A percentile compares a stretch with the other conserved stretches of the same genome.
Conservation (phyloP, 2,797 vertebrate genomes). For the Podarcis siculus region DNA sequence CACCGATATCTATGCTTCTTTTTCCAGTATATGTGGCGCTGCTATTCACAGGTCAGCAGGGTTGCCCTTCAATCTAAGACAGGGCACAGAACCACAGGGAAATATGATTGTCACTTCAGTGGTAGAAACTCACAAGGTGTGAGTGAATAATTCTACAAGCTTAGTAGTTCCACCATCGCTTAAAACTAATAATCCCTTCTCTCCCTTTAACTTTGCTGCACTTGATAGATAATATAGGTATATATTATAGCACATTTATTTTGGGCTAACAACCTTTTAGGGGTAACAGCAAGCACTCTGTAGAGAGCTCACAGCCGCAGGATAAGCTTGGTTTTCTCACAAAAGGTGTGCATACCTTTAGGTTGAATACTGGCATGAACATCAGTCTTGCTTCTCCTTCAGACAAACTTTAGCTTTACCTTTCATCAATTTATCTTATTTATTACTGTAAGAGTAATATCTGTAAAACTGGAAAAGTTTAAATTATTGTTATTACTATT, state of each 20-base stretch:
- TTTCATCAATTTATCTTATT: neutral
- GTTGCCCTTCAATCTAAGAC: slow-evolving; percentile 6
- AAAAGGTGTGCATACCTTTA: neutral
- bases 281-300: neutral
- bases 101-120: neutral
- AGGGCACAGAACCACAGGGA: neutral
- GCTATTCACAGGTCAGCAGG: slow-evolving; percentile 92
- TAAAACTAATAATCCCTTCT: neutral
- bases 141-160: neutral
- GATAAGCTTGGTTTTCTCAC: neutral
- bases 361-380: neutral
- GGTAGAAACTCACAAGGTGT: neutral
- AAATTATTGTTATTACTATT: neutral
- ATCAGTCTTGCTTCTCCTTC: neutral
- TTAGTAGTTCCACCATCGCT: neutral
- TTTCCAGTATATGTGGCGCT: slow-evolving; percentile 95
- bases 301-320: neutral
- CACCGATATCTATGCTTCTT: slow-evolving; percentile 91
- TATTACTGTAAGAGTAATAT: neutral
- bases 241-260: neutral
- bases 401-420: no score
- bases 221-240: neutral
- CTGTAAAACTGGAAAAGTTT: neutral
- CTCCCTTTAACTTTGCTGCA: neutral
- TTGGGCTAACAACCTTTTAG: neutral